These are phyloP conservation scores for Chrysolina oricalcia DNA, from an alignment of 2,888 invertebrate genomes.

Conservation along the genomic window DNA sequence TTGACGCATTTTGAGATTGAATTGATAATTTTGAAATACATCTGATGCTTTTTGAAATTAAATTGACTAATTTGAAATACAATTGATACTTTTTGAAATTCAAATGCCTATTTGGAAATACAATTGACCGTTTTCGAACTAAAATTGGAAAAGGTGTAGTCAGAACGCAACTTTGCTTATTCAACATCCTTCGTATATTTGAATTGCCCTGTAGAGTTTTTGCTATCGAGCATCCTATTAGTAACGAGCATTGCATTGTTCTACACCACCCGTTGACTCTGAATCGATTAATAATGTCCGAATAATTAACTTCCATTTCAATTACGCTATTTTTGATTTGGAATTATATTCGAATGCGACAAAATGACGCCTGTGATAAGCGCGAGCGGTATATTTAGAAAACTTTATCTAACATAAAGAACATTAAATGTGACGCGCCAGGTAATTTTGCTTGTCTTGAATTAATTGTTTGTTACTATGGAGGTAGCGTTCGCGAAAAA, in stretches of 20 bases:
- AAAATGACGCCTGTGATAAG: conserved; percentile 44
- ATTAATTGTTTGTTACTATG: conserved; percentile 9
- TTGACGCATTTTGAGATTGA: too few relatives aligned
- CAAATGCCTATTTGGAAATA: too few relatives aligned
- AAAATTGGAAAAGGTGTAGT: too few relatives aligned
- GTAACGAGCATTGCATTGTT: neutral
- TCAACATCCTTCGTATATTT: too few relatives aligned
- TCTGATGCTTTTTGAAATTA: too few relatives aligned
- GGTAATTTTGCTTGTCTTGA: conserved; percentile 20
- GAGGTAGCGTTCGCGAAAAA: neutral
- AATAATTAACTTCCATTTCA: conserved; percentile 13
- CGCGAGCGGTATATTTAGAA: conserved; percentile 39
- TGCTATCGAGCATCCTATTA: too few relatives aligned
- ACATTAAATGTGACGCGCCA: conserved; percentile 23
- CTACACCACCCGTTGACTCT: neutral
- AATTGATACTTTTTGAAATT: too few relatives aligned
- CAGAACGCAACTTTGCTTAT: too few relatives aligned
- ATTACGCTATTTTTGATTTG: conserved; percentile 28
- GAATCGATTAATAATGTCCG: neutral
- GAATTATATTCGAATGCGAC: conserved; percentile 40
- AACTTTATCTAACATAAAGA: conserved; percentile 36
- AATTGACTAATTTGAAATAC: too few relatives aligned
- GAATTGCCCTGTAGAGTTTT: too few relatives aligned
- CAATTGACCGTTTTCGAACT: too few relatives aligned
- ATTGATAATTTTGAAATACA: too few relatives aligned